Conservation (phyloP, 2,888 invertebrate genomes). For the Cinara cedri region DNA sequence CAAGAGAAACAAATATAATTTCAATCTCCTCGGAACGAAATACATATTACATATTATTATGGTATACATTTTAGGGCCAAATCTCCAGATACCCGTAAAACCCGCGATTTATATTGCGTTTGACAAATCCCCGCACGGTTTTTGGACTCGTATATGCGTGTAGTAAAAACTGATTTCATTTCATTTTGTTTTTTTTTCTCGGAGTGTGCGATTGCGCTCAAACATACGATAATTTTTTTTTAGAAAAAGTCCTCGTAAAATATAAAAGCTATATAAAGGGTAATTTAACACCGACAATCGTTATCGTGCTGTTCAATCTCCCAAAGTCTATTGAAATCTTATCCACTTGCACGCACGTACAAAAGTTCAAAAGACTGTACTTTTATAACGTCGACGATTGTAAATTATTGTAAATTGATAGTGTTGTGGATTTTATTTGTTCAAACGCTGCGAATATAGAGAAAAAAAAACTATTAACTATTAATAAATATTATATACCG, state of each 20-base stretch:
- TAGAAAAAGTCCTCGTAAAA: too few species aligned
- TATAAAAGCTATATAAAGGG: neutral
- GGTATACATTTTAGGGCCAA: neutral
- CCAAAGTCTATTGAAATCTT: neutral
- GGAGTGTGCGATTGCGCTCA: too few species aligned
- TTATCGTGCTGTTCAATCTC: neutral
- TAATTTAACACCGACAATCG: constrained; percentile 6
- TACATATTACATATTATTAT: too few species aligned
- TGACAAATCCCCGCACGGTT: too few species aligned
- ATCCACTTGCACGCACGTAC: too few species aligned
- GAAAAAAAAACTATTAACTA: too few species aligned
- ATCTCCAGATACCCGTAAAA: neutral
- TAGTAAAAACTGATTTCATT: too few species aligned
- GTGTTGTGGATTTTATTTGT: neutral
- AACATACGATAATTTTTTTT: too few species aligned
- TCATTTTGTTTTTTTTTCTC: too few species aligned
- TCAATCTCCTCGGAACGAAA: constrained; percentile 8
- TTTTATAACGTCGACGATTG: neutral
- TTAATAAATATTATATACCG: too few species aligned
- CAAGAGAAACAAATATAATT: neutral
- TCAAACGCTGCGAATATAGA: too few species aligned
- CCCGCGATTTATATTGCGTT: too few species aligned
- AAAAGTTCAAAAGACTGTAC: neutral
- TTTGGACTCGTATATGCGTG: neutral
- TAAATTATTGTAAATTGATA: neutral